These are phyloP conservation scores for Drosophila affinis DNA, from an alignment of 2,888 invertebrate species.

Conservation along the genomic window DNA sequence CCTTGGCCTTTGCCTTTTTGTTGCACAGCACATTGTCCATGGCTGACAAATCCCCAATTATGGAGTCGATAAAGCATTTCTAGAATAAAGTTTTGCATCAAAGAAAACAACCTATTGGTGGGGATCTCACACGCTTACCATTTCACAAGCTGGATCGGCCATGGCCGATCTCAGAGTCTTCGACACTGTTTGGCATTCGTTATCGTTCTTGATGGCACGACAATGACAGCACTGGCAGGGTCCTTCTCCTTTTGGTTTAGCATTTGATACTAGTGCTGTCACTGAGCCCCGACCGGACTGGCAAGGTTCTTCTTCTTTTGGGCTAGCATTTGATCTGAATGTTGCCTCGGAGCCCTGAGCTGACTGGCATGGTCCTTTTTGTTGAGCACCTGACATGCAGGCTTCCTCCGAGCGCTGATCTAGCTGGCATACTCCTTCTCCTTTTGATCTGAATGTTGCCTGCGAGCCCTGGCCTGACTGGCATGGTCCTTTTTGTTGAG, in stretches of 20 bases:
- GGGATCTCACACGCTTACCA: slow-evolving; percentile 43
- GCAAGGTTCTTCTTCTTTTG: too few relatives aligned
- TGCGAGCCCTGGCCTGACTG: too few relatives aligned
- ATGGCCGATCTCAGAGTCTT: slow-evolving; percentile 51
- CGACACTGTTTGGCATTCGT: slow-evolving; percentile 59
- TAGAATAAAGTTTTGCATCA: slow-evolving; percentile 24
- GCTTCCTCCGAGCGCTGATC: too few relatives aligned
- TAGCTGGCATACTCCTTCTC: too few relatives aligned
- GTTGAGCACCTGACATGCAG: too few relatives aligned
- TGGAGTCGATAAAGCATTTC: slow-evolving; percentile 81
- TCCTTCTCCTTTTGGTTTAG: background rate
- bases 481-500: too few relatives aligned
- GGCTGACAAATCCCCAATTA: slow-evolving; percentile 75
- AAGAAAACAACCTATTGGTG: too few relatives aligned
- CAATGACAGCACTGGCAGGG: slow-evolving; percentile 75
- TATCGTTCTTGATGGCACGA: slow-evolving; percentile 53
- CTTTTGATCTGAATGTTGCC: too few relatives aligned
- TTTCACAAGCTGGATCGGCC: slow-evolving; percentile 61
- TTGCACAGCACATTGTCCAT: slow-evolving; percentile 74
- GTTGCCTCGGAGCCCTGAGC: too few relatives aligned
- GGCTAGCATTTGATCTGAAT: too few relatives aligned
- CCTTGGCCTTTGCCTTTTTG: slow-evolving; percentile 58
- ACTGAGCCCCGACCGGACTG: background rate
- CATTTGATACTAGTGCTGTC: background rate
- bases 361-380: too few relatives aligned